A percentile compares a stretch with the other conserved stretches of the same genome.
phyloP scores from a whole-genome alignment of 2,113 vertebrate genomes.

The Terrapene triunguis region DNA sequence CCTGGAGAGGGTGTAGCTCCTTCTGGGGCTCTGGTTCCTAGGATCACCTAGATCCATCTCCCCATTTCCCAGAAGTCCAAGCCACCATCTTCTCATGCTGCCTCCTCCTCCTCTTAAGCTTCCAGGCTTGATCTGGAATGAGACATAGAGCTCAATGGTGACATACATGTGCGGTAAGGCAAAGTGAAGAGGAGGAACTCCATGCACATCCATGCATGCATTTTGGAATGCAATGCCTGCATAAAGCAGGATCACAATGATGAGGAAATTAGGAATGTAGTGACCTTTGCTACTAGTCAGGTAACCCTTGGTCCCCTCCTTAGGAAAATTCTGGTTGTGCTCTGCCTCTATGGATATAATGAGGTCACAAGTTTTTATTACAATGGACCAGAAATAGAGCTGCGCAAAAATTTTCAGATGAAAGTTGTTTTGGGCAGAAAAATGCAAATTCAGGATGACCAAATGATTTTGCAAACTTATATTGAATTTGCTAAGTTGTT shows the following conservation, averaged over 20 bases:
- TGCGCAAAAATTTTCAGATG: neutral
- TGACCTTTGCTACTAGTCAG: neutral
- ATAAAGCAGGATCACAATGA: neutral
- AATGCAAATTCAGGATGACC: neutral
- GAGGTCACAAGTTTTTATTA: neutral
- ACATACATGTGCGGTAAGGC: neutral
- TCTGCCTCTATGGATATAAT: neutral
- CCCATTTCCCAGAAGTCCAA: neutral
- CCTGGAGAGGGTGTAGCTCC: neutral
- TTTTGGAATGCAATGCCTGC: neutral
- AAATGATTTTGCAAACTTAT: neutral
- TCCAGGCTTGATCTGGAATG: neutral
- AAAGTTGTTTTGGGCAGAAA: neutral
- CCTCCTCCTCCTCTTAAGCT: neutral
- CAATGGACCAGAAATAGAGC: neutral
- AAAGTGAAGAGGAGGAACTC: neutral
- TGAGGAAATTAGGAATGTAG: too few relatives aligned
- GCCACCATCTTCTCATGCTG: neutral
- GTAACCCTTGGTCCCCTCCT: neutral
- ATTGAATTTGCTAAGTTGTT: too few relatives aligned
- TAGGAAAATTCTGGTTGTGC: neutral
- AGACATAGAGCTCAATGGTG: neutral
- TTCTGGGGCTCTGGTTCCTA: neutral
- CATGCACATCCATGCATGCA: neutral
- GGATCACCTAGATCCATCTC: neutral